These are phyloP conservation scores for Rhyacophila evoluta DNA, from an alignment of 2,888 invertebrate genomes.

Conservation along the genomic window DNA sequence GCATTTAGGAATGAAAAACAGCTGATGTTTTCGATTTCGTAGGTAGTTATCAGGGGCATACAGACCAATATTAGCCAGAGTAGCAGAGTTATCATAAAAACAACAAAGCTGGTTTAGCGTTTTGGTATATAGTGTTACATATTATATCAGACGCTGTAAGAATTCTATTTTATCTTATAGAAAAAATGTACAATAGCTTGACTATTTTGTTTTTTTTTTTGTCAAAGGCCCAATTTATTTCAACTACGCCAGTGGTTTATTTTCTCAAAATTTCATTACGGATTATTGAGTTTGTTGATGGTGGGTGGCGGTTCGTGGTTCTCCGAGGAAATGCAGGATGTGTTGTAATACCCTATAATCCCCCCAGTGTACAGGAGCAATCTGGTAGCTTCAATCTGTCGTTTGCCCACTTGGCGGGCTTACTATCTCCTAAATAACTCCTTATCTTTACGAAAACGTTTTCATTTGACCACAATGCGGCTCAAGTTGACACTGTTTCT, in stretches of 20 bases:
- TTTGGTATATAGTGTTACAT: no score
- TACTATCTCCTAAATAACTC: not conserved
- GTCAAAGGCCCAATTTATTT: not conserved
- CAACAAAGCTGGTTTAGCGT: no score
- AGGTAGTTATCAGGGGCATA: no score
- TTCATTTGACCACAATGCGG: not conserved
- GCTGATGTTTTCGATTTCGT: no score
- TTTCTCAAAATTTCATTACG: constrained; percentile 7
- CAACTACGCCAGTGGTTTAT: not conserved
- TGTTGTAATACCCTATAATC: constrained; percentile 2
- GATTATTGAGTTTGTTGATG: not conserved
- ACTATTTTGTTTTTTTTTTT: not conserved
- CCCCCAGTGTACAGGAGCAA: not conserved
- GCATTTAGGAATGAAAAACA: no score
- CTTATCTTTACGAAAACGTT: not conserved
- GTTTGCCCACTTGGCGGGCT: not conserved
- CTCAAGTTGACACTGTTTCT: not conserved
- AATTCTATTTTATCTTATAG: no score
- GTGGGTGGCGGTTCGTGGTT: no score
- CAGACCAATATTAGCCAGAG: no score
- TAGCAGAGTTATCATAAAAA: no score
- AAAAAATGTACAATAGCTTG: not conserved
- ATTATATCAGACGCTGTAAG: not conserved
- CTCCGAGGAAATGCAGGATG: not conserved
- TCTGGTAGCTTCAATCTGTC: not conserved